phyloP scores from a whole-genome alignment of 2,888 invertebrate genomes.

The Thymelicus sylvestris region DNA sequence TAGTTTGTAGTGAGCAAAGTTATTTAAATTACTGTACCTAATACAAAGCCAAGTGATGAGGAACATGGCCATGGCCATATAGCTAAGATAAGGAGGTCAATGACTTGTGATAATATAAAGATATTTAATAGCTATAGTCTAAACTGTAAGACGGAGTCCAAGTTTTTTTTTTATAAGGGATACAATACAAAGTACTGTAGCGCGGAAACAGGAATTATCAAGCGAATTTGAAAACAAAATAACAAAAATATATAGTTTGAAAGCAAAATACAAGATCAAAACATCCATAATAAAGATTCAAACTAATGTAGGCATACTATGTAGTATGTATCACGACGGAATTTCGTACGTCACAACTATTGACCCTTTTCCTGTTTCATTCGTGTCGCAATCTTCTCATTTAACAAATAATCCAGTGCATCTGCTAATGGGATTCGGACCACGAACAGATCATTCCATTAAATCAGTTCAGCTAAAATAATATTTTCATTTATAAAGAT shows the following conservation, averaged over 20 bases:
- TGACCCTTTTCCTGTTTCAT: slow-evolving; percentile 56
- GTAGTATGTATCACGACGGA: not conserved
- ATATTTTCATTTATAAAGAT: not conserved
- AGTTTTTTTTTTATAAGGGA: slow-evolving; percentile 42
- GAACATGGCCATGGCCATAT: slow-evolving; percentile 24
- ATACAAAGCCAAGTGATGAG: slow-evolving; percentile 7
- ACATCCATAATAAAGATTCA: slow-evolving; percentile 10
- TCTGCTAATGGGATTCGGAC: not conserved
- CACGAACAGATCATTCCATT: not conserved
- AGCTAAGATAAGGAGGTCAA: slow-evolving; percentile 42
- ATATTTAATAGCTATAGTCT: slow-evolving; percentile 40
- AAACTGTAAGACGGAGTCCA: slow-evolving; percentile 30
- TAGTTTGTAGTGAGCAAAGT: not conserved
- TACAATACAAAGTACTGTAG: not conserved
- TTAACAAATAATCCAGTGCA: slow-evolving; percentile 4
- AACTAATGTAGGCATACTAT: not conserved
- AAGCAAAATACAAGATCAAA: too few relatives aligned
- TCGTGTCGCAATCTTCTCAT: slow-evolving; percentile 10
- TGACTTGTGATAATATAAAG: slow-evolving; percentile 38
- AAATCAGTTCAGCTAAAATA: not conserved
- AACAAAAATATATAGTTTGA: not conserved
- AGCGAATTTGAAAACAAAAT: not conserved
- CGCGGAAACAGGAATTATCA: not conserved
- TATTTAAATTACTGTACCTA: not conserved
- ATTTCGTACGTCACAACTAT: slow-evolving; percentile 53